These are phyloP conservation scores for Pomatorhinus ruficollis DNA, from an alignment of 2,113 vertebrate species.

Conservation along the genomic window DNA sequence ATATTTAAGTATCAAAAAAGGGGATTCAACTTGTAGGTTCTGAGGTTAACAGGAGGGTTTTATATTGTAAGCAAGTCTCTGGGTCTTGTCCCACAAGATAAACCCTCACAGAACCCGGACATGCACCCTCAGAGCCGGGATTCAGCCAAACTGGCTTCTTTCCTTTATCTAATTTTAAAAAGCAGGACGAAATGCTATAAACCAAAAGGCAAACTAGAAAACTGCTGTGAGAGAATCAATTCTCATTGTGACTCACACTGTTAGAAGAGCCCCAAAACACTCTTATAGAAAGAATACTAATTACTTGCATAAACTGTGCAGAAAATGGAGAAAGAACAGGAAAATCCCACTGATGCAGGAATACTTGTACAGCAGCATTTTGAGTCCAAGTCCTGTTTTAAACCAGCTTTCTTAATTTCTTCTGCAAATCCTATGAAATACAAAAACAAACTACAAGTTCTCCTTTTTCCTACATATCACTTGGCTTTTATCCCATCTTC, in stretches of 20 bases:
- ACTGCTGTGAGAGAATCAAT: background rate
- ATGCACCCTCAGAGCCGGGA: background rate
- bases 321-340: background rate
- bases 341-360: background rate
- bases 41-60: background rate
- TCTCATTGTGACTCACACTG: background rate
- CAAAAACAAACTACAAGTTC: background rate
- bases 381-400: accelerated
- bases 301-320: background rate
- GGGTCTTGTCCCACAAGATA: background rate
- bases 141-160: background rate
- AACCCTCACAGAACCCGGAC: background rate
- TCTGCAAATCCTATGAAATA: background rate
- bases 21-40: background rate
- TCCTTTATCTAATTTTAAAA: background rate
- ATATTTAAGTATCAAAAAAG: accelerated
- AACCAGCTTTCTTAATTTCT: background rate
- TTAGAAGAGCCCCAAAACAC: background rate
- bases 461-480: background rate
- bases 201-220: background rate
- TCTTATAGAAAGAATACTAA: background rate
- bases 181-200: background rate
- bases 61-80: background rate
- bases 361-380: background rate
- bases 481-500: background rate